phyloP scores from a whole-genome alignment of 2,113 vertebrate genomes.

The Kryptolebias marmoratus region DNA sequence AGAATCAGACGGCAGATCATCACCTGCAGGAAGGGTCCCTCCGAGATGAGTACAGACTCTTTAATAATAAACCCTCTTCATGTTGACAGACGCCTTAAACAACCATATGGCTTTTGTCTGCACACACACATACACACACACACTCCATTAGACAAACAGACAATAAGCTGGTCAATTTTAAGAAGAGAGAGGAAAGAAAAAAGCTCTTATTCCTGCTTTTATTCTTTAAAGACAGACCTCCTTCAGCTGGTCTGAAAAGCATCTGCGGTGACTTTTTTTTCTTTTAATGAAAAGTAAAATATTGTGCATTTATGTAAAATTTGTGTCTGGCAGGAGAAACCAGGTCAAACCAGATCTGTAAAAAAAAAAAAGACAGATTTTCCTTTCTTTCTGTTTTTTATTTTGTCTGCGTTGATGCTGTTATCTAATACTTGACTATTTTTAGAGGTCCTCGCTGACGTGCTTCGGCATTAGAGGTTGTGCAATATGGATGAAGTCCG shows the following conservation, averaged over 20 bases:
- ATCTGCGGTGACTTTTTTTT: conserved; percentile 4
- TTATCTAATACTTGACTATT: conserved; percentile 4
- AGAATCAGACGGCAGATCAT: neutral
- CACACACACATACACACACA: conserved; percentile 34
- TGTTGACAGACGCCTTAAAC: conserved; percentile 64
- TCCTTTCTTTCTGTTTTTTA: neutral
- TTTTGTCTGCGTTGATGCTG: neutral
- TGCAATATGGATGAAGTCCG: conserved; percentile 3
- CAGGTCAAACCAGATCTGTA: conserved; percentile 50
- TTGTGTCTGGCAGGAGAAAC: conserved; percentile 69
- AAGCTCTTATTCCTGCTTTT: neutral
- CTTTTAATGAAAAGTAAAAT: conserved; percentile 5
- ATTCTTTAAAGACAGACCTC: conserved; percentile 28
- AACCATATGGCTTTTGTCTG: conserved; percentile 53
- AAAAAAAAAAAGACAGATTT: conserved; percentile 31
- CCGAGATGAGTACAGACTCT: conserved; percentile 31
- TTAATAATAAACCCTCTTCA: conserved; percentile 54
- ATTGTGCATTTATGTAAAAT: conserved; percentile 31
- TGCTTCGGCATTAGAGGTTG: neutral
- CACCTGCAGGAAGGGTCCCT: neutral
- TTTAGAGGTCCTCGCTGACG: conserved; percentile 2
- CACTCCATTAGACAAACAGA: conserved; percentile 24
- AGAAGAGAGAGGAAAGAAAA: too few relatives aligned
- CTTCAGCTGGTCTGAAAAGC: conserved; percentile 75
- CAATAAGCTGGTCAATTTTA: too few relatives aligned